These are phyloP conservation scores for Thalassarche chlororhynchos DNA, from an alignment of 2,113 vertebrate species.

Conservation along the genomic window DNA sequence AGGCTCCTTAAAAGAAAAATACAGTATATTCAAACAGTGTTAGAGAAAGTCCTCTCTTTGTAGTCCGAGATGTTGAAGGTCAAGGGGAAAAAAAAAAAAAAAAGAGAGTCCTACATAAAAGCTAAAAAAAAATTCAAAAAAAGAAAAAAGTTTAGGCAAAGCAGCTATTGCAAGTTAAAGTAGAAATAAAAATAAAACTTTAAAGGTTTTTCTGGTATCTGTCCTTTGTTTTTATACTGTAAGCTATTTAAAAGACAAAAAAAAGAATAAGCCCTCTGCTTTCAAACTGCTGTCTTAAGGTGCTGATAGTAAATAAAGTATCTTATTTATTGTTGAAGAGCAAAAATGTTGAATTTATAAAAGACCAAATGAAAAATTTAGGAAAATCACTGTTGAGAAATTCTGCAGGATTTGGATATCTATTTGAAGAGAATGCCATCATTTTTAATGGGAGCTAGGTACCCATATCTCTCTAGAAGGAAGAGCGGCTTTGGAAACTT, in stretches of 20 bases:
- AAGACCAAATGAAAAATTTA: not conserved
- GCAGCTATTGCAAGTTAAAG: not conserved
- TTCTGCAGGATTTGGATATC: not conserved
- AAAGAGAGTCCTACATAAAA: not conserved
- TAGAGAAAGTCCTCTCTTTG: constrained; percentile 65
- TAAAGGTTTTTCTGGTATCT: not conserved
- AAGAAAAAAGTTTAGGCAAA: not conserved
- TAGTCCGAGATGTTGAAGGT: constrained; percentile 68
- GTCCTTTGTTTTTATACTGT: constrained; percentile 13
- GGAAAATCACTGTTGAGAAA: not conserved
- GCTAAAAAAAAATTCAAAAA: not conserved
- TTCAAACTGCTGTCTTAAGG: not conserved
- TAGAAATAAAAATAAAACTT: constrained; percentile 23
- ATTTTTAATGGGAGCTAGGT: not conserved
- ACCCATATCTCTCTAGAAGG: not conserved
- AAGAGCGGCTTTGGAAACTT: not conserved
- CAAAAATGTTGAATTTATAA: not conserved
- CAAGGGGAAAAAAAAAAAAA: not conserved
- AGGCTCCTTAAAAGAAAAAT: constrained; percentile 62
- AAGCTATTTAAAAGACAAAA: not conserved
- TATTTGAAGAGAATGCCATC: not conserved
- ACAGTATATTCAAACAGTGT: constrained; percentile 54
- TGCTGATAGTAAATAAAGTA: not conserved
- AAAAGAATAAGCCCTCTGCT: not conserved
- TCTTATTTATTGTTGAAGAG: not conserved